Evolutionary conservation across 2,797 vertebrate species (phyloP).

Genomic region (Squalus acanthias): DNA sequence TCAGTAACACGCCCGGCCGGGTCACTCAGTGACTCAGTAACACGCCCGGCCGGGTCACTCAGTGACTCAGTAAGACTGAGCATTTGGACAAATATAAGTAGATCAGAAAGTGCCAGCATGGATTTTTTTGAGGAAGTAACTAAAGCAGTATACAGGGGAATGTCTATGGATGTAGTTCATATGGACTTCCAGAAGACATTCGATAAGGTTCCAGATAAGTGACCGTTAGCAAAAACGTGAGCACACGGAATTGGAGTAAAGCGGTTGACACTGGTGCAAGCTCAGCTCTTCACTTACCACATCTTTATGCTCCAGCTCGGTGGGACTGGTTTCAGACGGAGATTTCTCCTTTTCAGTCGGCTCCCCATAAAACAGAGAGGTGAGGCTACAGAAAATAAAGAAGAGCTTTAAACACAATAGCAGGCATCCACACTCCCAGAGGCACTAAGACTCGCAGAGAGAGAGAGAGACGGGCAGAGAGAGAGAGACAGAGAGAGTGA

Average conservation of each 20-base stretch:
- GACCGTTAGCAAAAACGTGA: neutral
- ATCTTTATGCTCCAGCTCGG: slow-evolving; percentile 80
- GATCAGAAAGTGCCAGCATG: too few species aligned
- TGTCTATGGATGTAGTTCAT: neutral
- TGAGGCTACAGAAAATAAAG: slow-evolving; percentile 62
- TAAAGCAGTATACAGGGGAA: neutral
- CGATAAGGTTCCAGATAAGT: too few species aligned
- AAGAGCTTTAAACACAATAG: neutral
- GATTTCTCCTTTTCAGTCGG: slow-evolving; percentile 94
- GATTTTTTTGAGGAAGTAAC: too few species aligned
- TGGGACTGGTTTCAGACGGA: slow-evolving; percentile 79
- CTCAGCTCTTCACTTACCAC: slow-evolving; percentile 59
- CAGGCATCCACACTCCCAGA: neutral
- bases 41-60: too few species aligned
- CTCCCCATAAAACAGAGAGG: slow-evolving; percentile 91
- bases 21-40: too few species aligned
- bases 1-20: too few species aligned
- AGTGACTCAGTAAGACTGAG: too few species aligned
- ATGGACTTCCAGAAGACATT: neutral
- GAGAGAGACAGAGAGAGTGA: slow-evolving; percentile 33
- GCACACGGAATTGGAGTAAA: neutral
- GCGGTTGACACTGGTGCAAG: neutral
- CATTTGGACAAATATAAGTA: too few species aligned
- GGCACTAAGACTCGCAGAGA: too few species aligned
- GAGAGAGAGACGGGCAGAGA: fast-evolving